Conservation (phyloP, 2,797 vertebrate species). For the Spinibarbus caldwelli region DNA sequence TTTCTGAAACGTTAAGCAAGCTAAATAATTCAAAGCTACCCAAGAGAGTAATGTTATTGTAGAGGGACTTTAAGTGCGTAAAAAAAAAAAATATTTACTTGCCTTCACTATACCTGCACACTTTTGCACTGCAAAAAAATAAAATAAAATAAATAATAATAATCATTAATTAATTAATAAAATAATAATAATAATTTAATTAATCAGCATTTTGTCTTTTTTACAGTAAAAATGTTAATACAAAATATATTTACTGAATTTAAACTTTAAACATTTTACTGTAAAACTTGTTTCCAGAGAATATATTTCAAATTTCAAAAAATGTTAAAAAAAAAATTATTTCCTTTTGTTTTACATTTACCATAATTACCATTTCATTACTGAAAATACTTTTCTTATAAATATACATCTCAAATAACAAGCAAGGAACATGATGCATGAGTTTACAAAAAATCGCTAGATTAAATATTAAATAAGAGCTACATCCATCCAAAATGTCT, state of each 20-base stretch:
- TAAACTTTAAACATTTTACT: background rate
- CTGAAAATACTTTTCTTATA: background rate
- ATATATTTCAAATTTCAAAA: background rate
- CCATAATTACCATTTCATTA: background rate
- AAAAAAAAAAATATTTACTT: background rate
- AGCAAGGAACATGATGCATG: background rate
- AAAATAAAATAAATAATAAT: background rate
- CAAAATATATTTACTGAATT: background rate
- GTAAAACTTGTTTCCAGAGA: background rate
- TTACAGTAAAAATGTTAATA: background rate
- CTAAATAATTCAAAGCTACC: constrained; percentile 29
- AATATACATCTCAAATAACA: too few species aligned
- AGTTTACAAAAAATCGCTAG: background rate
- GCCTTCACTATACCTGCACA: background rate
- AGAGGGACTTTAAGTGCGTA: background rate
- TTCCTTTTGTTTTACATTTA: background rate
- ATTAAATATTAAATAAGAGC: background rate
- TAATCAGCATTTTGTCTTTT: background rate
- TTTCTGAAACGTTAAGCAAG: constrained; percentile 14
- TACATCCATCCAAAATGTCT: background rate
- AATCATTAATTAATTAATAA: too few species aligned
- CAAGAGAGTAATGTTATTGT: constrained; percentile 7
- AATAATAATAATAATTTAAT: too few species aligned
- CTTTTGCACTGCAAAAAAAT: background rate
- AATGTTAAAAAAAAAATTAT: background rate